A percentile compares a stretch with the other conserved stretches of the same genome.
These are phyloP conservation scores for Camponotus floridanus DNA, from an alignment of 1,140 invertebrate species.

Conservation along the genomic window DNA sequence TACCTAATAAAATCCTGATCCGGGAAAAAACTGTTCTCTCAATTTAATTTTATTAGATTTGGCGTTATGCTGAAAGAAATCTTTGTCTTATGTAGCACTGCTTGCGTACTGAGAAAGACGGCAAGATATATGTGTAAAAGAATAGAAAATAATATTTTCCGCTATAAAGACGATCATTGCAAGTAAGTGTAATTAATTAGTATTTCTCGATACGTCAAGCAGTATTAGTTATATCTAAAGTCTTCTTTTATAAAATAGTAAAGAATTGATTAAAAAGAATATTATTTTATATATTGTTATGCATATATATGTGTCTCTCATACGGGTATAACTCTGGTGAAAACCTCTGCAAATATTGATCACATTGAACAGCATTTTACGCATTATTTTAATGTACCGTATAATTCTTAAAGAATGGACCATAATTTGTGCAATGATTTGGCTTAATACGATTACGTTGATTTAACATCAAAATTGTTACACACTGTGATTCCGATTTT, in stretches of 20 bases:
- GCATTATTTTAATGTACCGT: background rate
- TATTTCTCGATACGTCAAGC: conserved; percentile 52
- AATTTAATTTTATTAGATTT: conserved; percentile 56
- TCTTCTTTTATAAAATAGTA: conserved; percentile 29
- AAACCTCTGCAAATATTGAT: conserved; percentile 44
- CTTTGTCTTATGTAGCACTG: conserved; percentile 24
- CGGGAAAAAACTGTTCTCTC: conserved; percentile 23
- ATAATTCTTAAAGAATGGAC: background rate
- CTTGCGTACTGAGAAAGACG: conserved; percentile 32
- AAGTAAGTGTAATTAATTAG: conserved; percentile 11
- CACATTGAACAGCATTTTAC: background rate
- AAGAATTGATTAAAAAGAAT: conserved; percentile 39
- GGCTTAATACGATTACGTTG: conserved; percentile 16
- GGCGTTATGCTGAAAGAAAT: conserved; percentile 55
- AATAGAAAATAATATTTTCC: background rate
- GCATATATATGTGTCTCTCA: conserved; percentile 4
- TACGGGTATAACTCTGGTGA: conserved; percentile 42
- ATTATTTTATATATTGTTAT: conserved; percentile 35
- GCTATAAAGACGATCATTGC: background rate
- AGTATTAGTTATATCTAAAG: conserved; percentile 7
- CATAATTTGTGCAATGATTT: background rate
- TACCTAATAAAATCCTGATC: conserved; percentile 47
- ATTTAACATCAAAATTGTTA: conserved; percentile 43
- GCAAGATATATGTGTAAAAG: background rate
- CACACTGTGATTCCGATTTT: conserved; percentile 9